phyloP scores from a whole-genome alignment of 2,113 vertebrate species.

The Ovibos moschatus region DNA sequence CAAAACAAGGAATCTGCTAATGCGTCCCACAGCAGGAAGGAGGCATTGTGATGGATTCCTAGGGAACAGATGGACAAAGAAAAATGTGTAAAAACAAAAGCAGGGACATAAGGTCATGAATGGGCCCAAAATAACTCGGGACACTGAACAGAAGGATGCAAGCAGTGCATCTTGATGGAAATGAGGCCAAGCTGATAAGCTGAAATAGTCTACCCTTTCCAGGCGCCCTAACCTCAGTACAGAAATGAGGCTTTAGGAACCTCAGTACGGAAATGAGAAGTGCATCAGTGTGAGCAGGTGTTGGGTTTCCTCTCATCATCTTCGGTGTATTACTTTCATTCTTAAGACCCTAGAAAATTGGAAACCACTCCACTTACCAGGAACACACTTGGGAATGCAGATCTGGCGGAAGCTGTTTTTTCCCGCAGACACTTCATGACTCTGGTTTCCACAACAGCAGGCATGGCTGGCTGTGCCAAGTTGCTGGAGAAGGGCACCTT shows the following conservation, averaged over 20 bases:
- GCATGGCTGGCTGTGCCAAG: not conserved
- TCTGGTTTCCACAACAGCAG: conserved; percentile 51
- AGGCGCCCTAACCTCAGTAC: not conserved
- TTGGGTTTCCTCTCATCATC: not conserved
- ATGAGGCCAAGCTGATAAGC: not conserved
- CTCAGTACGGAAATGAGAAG: not conserved
- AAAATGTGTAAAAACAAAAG: not conserved
- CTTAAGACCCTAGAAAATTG: not conserved
- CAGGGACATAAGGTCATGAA: not conserved
- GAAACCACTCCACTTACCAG: not conserved
- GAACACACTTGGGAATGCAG: not conserved
- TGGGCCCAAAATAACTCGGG: conserved; percentile 2
- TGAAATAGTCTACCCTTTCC: not conserved
- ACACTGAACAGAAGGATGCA: not conserved
- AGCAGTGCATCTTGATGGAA: not conserved
- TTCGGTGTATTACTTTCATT: not conserved
- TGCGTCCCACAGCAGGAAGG: not conserved
- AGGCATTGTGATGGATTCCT: not conserved
- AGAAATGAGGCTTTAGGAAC: not conserved
- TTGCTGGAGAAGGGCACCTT: conserved; percentile 39
- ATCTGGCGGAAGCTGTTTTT: conserved; percentile 36
- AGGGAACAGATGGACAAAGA: not conserved
- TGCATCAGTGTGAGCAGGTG: accelerated
- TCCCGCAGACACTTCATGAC: not conserved
- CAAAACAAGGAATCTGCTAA: not conserved